These are phyloP conservation scores for Macroteleia sp. DNA, from an alignment of 2,888 invertebrate species.

Conservation along the genomic window DNA sequence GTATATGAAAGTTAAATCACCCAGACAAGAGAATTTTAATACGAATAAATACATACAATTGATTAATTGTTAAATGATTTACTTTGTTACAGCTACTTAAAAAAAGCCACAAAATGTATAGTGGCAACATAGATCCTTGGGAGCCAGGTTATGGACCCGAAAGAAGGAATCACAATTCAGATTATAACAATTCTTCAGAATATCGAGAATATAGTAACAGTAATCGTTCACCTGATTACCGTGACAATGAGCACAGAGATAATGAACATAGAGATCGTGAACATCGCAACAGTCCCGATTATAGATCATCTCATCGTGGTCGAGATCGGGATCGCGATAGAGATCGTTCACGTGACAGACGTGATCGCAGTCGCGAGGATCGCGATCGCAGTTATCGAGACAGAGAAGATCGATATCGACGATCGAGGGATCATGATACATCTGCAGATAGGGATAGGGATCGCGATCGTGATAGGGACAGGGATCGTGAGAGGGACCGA, in stretches of 20 bases:
- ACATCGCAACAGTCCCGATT: conserved; percentile 74
- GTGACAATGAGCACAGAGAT: conserved; percentile 57
- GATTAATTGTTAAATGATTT: too few relatives aligned
- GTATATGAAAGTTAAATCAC: too few relatives aligned
- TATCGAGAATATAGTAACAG: conserved; percentile 74
- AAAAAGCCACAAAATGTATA: too few relatives aligned
- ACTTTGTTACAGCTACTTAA: too few relatives aligned
- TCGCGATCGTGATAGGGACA: conserved; percentile 73
- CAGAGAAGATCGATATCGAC: conserved; percentile 72
- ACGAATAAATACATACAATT: too few relatives aligned
- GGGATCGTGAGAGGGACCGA: conserved; percentile 76
- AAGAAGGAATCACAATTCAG: conserved; percentile 71
- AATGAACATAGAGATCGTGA: conserved; percentile 54
- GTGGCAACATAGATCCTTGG: conserved; percentile 81
- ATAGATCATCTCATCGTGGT: conserved; percentile 75
- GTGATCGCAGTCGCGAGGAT: conserved; percentile 78
- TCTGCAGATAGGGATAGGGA: conserved; percentile 63
- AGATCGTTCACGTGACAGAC: conserved; percentile 79
- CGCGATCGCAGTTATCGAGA: conserved; percentile 78
- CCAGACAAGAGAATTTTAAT: too few relatives aligned
- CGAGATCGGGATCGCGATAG: conserved; percentile 79
- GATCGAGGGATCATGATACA: conserved; percentile 61
- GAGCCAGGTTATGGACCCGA: conserved; percentile 81
- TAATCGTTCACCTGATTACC: conserved; percentile 78
- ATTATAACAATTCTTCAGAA: conserved; percentile 75